Base-by-base conservation (phyloP, 2,888 invertebrate genomes). In the Andrena bicolor region DNA sequence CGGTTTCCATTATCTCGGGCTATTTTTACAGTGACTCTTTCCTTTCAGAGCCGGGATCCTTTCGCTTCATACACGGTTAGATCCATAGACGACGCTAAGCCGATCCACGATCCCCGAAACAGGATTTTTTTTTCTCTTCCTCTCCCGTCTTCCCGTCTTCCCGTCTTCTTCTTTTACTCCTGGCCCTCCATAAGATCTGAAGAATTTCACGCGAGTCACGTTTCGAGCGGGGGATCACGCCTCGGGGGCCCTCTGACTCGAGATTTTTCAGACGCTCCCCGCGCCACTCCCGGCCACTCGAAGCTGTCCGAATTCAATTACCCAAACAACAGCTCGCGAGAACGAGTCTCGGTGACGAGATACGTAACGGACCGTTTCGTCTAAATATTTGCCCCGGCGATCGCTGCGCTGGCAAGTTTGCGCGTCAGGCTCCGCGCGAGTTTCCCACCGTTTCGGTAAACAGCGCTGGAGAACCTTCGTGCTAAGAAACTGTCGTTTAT, bases 201-300 rank as follows among this genome's bases (percentile, higher is more conserved):
- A 84, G 88, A 90, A 91, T 90, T 91, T 90, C 84, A 88, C 90
- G 90, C 88, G 89, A 89, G 87, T 90, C 91, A 91, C 91, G 91
- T 90, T 89, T 86, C 88, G 82, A 78, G 76, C 85, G 82, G 78
- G 79, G 80, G 75, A 83, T 79, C 81, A 84, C 81, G 88, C 86
- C 83, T 80, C 65, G 68, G 74, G 70, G 32, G 48, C 66, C 79
- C 41, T 69, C 78, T 82, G 86, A 83, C 81, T 81, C 82, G 80
- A 81, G 81, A 86, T 80, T 87, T 87, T 82, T 87, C 79, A 74
- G 75, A 77, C 74, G 61, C 70, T 41, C 66, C 51, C 63, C 71
- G 75, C 64, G 68, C 76, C 10, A 1, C 76, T 51, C 65, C 41
- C 58, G 73, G 65, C 68, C 64, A 73, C 71, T 69, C 74, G 78